Evolutionary conservation across 2,113 vertebrate species (phyloP).

Genomic region (Cisticola juncidis): DNA sequence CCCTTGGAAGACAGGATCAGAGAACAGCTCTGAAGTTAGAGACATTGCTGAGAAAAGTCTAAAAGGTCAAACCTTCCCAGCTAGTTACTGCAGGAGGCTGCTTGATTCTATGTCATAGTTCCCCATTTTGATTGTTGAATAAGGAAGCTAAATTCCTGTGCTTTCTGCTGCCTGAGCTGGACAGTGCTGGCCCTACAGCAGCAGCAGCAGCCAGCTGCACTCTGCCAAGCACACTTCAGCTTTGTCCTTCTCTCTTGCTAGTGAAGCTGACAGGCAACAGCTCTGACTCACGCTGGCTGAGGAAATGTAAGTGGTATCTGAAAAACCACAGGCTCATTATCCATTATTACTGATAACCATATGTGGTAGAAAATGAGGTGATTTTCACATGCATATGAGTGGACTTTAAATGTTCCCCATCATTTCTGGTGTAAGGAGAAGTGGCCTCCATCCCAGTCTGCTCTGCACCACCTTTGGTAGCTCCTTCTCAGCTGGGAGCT

Average conservation of each 20-base stretch:
- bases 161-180: not conserved
- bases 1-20: not conserved
- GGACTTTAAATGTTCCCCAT: not conserved
- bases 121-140: not conserved
- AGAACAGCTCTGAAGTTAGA: not conserved
- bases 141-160: not conserved
- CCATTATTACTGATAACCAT: not conserved
- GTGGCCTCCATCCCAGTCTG: not conserved
- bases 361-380: not conserved
- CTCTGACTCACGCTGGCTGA: not conserved
- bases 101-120: not conserved
- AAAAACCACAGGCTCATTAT: conserved; percentile 5
- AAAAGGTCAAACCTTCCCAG: not conserved
- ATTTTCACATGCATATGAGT: not conserved
- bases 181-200: not conserved
- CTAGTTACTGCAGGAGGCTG: not conserved
- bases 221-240: not conserved
- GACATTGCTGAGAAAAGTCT: not conserved
- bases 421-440: not conserved
- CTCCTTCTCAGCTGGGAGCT: not conserved
- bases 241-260: rapidly evolving
- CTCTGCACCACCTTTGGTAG: not conserved
- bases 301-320: not conserved
- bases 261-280: not conserved
- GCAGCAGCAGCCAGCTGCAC: not conserved